Percentiles rank a stretch among this genome's conserved stretches.
phyloP scores from a whole-genome alignment of 1,140 invertebrate species.

The Neodiprion lecontei region DNA sequence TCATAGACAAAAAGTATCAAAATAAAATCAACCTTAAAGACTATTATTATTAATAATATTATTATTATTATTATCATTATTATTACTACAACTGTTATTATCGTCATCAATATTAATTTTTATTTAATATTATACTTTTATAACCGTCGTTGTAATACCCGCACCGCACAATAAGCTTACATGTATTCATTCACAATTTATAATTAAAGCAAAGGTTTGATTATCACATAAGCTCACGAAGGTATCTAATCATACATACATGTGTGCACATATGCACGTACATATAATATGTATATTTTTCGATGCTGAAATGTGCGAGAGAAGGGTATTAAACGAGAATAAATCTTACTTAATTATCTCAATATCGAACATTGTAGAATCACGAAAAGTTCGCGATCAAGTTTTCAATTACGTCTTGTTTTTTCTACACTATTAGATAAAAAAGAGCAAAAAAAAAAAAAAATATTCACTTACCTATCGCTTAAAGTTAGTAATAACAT shows the following conservation, averaged over 20 bases:
- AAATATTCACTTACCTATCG: too few relatives aligned
- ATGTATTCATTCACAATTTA: too few relatives aligned
- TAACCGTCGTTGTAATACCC: too few relatives aligned
- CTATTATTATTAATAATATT: constrained; percentile 32
- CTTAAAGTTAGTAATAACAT: too few relatives aligned
- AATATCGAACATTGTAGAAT: not conserved
- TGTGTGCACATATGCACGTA: too few relatives aligned
- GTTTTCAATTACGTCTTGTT: constrained; percentile 26
- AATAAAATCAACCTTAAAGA: constrained; percentile 45
- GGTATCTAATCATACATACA: too few relatives aligned
- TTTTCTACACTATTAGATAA: not conserved
- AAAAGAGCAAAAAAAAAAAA: too few relatives aligned
- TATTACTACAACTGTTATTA: not conserved
- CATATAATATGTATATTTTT: too few relatives aligned
- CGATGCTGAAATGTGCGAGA: not conserved
- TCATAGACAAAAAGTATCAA: constrained; percentile 35
- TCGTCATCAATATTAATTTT: not conserved
- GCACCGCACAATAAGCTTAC: too few relatives aligned
- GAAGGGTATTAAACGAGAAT: constrained; percentile 33
- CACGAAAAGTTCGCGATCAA: constrained; percentile 31
- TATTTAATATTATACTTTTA: not conserved
- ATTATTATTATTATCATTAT: not conserved
- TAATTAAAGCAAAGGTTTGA: too few relatives aligned
- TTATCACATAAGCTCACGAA: too few relatives aligned
- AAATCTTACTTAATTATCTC: constrained; percentile 35